A percentile compares a stretch with the other conserved stretches of the same genome.
Conservation (phyloP, 2,888 invertebrate genomes). For the Nesidiocoris tenuis region DNA sequence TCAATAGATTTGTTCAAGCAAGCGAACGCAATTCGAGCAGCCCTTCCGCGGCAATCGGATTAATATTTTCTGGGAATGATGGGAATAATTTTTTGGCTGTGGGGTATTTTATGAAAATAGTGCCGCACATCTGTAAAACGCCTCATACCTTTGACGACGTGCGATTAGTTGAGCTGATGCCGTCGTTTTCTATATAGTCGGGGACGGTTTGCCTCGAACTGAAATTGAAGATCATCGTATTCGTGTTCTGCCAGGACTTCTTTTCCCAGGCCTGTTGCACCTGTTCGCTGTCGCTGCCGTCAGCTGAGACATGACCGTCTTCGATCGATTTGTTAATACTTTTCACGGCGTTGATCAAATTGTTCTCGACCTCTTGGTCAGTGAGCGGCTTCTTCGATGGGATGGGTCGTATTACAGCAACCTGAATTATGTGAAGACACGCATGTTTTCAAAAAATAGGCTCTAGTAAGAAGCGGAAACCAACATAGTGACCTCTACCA, state of each 20-base stretch:
- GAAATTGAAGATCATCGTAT: constrained; percentile 84
- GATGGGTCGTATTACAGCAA: constrained; percentile 59
- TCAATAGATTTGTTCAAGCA: no score
- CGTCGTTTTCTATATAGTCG: constrained; percentile 89
- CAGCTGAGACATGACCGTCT: constrained; percentile 20
- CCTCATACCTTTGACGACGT: constrained; percentile 2
- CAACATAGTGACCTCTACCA: no score
- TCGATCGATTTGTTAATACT: constrained; percentile 52
- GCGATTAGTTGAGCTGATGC: constrained; percentile 61
- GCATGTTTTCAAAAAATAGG: no score
- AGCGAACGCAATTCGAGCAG: no score
- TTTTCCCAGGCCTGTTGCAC: constrained; percentile 54
- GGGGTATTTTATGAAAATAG: no score
- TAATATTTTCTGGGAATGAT: no score
- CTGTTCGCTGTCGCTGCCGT: constrained; percentile 33
- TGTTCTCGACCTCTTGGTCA: constrained; percentile 67
- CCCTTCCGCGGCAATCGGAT: no score
- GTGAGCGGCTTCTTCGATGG: constrained; percentile 59
- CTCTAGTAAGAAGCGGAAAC: no score
- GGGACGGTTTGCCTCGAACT: constrained; percentile 81
- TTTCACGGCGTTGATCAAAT: constrained; percentile 67
- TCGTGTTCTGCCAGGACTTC: constrained; percentile 62
- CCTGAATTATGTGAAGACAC: no score
- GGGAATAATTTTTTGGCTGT: no score
- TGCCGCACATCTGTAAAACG: no score